phyloP scores from a whole-genome alignment of 2,888 invertebrate species.

The Ommatoiulus sabulosus region DNA sequence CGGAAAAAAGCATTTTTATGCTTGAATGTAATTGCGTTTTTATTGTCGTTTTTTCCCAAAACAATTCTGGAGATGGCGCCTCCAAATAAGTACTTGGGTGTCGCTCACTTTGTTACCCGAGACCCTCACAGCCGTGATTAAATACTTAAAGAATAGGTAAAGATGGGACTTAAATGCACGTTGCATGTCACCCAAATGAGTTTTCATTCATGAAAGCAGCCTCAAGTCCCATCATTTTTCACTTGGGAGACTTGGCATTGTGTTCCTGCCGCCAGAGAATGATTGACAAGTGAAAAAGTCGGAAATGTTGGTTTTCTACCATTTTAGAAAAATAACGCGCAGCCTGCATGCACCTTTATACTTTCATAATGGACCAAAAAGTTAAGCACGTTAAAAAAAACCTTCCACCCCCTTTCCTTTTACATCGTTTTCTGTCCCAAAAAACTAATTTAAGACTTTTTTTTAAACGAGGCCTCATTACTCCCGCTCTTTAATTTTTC shows the following conservation, averaged over 20 bases:
- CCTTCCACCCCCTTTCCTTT: background rate
- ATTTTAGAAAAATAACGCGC: background rate
- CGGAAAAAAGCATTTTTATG: background rate
- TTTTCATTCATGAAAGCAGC: slow-evolving; percentile 11
- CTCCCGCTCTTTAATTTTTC: background rate
- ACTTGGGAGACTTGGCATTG: background rate
- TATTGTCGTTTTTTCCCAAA: slow-evolving; percentile 26
- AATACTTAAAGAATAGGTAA: slow-evolving; percentile 46
- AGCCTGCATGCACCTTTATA: background rate
- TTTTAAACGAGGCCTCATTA: background rate
- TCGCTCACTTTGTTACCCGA: slow-evolving; percentile 48
- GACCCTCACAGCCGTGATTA: slow-evolving; percentile 38
- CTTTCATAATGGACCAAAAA: background rate
- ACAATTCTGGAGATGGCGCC: slow-evolving; percentile 50
- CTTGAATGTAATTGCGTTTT: background rate
- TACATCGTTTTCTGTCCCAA: background rate
- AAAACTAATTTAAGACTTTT: background rate
- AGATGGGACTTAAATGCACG: slow-evolving; percentile 38
- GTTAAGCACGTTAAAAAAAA: background rate
- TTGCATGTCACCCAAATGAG: slow-evolving; percentile 42
- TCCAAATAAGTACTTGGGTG: slow-evolving; percentile 49
- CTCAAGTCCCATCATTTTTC: slow-evolving; percentile 1
- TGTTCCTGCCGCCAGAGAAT: background rate
- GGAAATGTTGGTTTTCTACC: background rate
- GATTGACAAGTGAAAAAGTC: background rate